A percentile compares a stretch with the other conserved stretches of the same genome.
These are phyloP conservation scores for Lordiphosa mommai DNA, from an alignment of 1,140 invertebrate genomes.

Conservation along the genomic window DNA sequence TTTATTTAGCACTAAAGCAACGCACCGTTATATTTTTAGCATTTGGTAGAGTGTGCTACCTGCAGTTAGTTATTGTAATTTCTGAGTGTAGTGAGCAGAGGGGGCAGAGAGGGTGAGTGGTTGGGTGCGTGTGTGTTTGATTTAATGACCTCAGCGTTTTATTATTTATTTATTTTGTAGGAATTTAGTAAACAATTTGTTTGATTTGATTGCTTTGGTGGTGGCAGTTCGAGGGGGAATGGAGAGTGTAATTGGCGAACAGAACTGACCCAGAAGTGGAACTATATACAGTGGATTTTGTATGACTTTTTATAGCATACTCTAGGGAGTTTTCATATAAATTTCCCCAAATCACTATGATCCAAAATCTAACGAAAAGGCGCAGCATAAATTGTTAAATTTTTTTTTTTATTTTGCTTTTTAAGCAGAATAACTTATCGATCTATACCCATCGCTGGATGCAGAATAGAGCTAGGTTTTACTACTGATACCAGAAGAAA, in stretches of 20 bases:
- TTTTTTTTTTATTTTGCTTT: too few relatives aligned
- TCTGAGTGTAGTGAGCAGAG: background rate
- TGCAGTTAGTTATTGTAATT: constrained; percentile 70
- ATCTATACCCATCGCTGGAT: too few relatives aligned
- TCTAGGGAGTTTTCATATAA: too few relatives aligned
- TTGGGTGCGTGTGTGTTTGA: constrained; percentile 58
- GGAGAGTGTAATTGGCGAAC: background rate
- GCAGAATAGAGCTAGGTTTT: too few relatives aligned
- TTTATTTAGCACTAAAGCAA: constrained; percentile 56
- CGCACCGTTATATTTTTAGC: constrained; percentile 28
- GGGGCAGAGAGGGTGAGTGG: background rate
- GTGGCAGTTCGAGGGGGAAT: background rate
- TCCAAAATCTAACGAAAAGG: too few relatives aligned
- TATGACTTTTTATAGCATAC: too few relatives aligned
- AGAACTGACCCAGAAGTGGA: background rate
- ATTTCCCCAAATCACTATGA: too few relatives aligned
- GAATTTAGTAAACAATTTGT: constrained; percentile 76
- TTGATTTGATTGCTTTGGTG: constrained; percentile 57
- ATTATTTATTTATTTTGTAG: constrained; percentile 50
- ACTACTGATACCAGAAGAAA: too few relatives aligned
- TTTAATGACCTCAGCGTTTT: constrained; percentile 54
- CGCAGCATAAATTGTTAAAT: too few relatives aligned
- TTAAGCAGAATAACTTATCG: too few relatives aligned
- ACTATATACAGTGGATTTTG: constrained; percentile 4
- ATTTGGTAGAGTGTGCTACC: constrained; percentile 8